These are phyloP conservation scores for Phymanthus crucifer DNA, from an alignment of 92 coral and sea anemone genomes.

Conservation along the genomic window DNA sequence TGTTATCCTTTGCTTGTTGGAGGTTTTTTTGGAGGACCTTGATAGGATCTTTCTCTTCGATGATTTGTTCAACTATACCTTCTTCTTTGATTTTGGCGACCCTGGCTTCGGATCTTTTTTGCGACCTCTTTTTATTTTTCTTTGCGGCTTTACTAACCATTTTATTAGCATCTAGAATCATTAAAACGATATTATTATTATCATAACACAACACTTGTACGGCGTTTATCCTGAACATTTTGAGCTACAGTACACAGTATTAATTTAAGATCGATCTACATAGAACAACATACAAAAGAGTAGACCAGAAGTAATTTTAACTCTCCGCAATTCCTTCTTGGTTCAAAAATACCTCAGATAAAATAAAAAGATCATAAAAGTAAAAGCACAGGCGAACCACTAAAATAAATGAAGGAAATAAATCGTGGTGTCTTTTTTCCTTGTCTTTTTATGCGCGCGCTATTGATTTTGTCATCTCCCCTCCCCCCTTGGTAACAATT, in stretches of 20 bases:
- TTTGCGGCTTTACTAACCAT: conserved; percentile 42
- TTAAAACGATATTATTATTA: not conserved
- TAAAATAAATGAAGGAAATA: too few species aligned
- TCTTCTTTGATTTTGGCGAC: conserved; percentile 69
- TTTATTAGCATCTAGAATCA: conserved; percentile 5
- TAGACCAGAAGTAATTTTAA: too few species aligned
- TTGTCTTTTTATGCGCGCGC: too few species aligned
- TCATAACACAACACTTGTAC: too few species aligned
- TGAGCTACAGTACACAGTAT: not conserved
- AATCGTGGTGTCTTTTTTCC: not conserved
- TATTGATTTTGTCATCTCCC: too few species aligned
- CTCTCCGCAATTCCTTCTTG: too few species aligned
- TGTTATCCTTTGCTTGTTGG: conserved; percentile 75
- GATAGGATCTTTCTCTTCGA: conserved; percentile 66
- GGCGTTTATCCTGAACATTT: not conserved
- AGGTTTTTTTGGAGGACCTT: conserved; percentile 56
- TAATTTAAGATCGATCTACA: too few species aligned
- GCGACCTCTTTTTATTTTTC: conserved; percentile 78
- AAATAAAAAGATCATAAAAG: too few species aligned
- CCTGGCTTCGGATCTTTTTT: conserved; percentile 61
- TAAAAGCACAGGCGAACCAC: too few species aligned
- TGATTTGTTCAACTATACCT: conserved; percentile 49
- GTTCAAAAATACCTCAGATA: too few species aligned
- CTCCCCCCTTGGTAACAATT: too few species aligned
- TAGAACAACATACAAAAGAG: too few species aligned